These are phyloP conservation scores for Echeneis naucrates DNA, from an alignment of 2,797 vertebrate species.

Conservation along the genomic window DNA sequence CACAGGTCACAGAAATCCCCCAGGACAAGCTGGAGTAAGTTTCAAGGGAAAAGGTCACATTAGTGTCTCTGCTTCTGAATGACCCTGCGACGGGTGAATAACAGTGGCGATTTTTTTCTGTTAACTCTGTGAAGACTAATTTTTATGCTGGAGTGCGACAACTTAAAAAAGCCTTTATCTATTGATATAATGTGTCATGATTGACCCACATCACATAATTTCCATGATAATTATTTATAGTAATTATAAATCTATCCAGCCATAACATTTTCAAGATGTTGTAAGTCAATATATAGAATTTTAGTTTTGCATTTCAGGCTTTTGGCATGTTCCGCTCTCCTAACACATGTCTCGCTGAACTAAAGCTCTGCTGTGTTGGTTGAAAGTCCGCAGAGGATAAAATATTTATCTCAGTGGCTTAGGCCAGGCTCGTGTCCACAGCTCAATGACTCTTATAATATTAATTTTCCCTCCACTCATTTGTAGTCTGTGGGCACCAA, in stretches of 20 bases:
- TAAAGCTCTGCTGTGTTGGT: background rate
- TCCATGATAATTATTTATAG: slow-evolving; percentile 3
- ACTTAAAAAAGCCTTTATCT: background rate
- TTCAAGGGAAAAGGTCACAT: slow-evolving; percentile 39
- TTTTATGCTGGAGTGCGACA: background rate
- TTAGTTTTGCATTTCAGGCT: slow-evolving; percentile 3
- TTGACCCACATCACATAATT: background rate
- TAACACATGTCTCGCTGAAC: slow-evolving; percentile 1
- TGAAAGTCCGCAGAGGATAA: slow-evolving; percentile 48
- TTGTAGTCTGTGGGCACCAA: slow-evolving; percentile 55
- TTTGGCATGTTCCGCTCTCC: slow-evolving; percentile 13
- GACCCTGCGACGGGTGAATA: background rate
- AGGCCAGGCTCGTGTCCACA: slow-evolving; percentile 44
- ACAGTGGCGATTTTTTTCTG: background rate
- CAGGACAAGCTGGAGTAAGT: slow-evolving; percentile 13
- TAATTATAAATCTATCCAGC: background rate
- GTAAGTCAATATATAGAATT: slow-evolving; percentile 2
- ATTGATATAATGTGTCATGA: background rate
- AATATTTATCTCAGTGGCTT: slow-evolving; percentile 53
- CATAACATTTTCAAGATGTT: slow-evolving; percentile 8
- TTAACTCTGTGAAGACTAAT: background rate
- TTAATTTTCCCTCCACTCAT: slow-evolving; percentile 62
- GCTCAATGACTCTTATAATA: slow-evolving; percentile 60
- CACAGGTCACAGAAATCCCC: slow-evolving; percentile 14
- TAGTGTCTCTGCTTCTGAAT: background rate